phyloP scores from a whole-genome alignment of 2,797 vertebrate genomes.

The Cyprinodon diabolis region DNA sequence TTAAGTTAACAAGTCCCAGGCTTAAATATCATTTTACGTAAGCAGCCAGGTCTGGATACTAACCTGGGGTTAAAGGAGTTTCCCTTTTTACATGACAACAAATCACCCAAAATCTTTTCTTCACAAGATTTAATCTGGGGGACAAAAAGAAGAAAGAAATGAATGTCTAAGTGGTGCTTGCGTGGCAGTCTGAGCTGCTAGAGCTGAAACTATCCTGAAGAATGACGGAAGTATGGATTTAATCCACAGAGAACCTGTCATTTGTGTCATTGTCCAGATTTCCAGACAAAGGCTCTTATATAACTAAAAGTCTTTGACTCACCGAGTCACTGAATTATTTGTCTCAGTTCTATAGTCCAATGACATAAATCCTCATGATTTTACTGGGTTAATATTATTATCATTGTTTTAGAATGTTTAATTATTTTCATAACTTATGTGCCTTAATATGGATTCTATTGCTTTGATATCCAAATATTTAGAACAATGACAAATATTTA shows the following conservation, averaged over 20 bases:
- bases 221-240: not conserved
- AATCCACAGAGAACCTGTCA: not conserved
- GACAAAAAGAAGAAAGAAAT: not conserved
- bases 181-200: constrained; percentile 52
- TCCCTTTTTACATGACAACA: too few species aligned
- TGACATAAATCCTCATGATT: not conserved
- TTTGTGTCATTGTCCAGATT: not conserved
- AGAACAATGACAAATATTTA: not conserved
- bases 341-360: not conserved
- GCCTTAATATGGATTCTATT: too few species aligned
- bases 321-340: not conserved
- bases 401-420: too few species aligned
- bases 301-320: not conserved
- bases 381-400: not conserved
- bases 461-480: too few species aligned
- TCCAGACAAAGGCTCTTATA: not conserved
- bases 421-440: too few species aligned
- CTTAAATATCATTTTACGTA: constrained; percentile 8
- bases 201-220: constrained; percentile 2
- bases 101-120: not conserved
- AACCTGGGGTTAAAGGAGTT: not conserved
- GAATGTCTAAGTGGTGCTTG: constrained; percentile 23
- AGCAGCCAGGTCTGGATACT: constrained; percentile 12
- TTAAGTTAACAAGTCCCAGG: not conserved
- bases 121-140: not conserved